Evolutionary conservation across 2,797 vertebrate genomes (phyloP).

Genomic region (Poeciliopsis presidionis): DNA sequence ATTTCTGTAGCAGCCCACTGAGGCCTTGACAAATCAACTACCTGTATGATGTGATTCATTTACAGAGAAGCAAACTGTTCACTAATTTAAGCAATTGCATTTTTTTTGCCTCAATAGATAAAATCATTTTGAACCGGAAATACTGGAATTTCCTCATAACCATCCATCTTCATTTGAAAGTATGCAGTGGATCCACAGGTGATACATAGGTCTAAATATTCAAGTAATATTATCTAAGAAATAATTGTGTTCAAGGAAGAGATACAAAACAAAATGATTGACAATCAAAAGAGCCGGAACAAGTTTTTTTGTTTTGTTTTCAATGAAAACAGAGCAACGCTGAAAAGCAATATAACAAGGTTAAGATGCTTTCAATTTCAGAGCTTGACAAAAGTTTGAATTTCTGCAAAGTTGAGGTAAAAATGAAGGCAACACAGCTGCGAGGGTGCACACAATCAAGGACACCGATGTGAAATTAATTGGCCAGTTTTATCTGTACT

Average conservation of each 20-base stretch:
- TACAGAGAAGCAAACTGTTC: not conserved
- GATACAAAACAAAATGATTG: not conserved
- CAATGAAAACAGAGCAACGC: not conserved
- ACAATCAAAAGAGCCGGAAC: not conserved
- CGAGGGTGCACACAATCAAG: constrained; percentile 32
- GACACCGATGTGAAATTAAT: constrained; percentile 17
- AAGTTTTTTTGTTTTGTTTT: not conserved
- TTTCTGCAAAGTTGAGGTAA: constrained; percentile 12
- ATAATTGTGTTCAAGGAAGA: not conserved
- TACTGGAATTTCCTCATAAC: not conserved
- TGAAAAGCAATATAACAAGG: constrained; percentile 17
- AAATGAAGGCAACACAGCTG: constrained; percentile 16
- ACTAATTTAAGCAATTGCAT: not conserved
- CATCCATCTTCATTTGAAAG: not conserved
- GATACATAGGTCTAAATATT: not conserved
- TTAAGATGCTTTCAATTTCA: constrained; percentile 23
- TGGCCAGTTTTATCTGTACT: constrained; percentile 22
- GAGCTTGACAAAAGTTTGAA: not conserved
- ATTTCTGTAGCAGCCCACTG: not conserved
- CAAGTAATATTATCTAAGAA: not conserved
- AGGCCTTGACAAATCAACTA: not conserved
- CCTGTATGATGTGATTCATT: not conserved
- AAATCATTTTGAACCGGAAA: not conserved
- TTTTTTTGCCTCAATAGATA: not conserved
- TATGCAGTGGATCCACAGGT: not conserved